Evolutionary conservation across 2,888 invertebrate genomes (phyloP).

Genomic region (Drosophila hamatofila): DNA sequence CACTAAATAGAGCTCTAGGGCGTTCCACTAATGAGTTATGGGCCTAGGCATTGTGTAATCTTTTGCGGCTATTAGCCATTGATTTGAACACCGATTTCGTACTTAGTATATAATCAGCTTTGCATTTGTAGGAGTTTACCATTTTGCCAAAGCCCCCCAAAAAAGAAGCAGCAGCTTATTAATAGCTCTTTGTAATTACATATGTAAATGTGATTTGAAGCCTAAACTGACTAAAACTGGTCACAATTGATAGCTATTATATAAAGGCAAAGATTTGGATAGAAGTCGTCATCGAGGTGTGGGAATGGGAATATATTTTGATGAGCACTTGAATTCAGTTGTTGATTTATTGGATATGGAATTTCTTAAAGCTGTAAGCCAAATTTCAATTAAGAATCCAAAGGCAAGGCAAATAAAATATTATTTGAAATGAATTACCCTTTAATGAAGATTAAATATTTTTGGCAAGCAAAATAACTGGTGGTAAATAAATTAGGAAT

Average conservation of each 20-base stretch:
- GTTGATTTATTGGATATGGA: slow-evolving; percentile 30
- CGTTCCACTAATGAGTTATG: slow-evolving; percentile 74
- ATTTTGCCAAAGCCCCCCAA: slow-evolving; percentile 28
- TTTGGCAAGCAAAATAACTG: neutral
- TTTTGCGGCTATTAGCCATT: slow-evolving; percentile 50
- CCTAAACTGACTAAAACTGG: neutral
- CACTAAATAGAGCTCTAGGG: slow-evolving; percentile 69
- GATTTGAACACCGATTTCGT: slow-evolving; percentile 63
- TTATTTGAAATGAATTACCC: neutral
- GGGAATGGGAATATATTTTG: slow-evolving; percentile 32
- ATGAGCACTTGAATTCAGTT: slow-evolving; percentile 15
- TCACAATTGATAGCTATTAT: slow-evolving; percentile 12
- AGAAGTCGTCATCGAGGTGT: neutral
- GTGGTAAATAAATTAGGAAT: neutral
- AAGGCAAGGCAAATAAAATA: neutral
- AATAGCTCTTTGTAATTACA: slow-evolving; percentile 42
- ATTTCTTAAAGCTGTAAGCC: neutral
- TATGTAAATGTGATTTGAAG: slow-evolving; percentile 60
- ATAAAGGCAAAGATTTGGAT: slow-evolving; percentile 10
- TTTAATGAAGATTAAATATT: slow-evolving; percentile 8
- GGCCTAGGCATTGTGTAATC: slow-evolving; percentile 62
- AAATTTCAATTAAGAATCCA: neutral
- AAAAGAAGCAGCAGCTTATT: slow-evolving; percentile 16
- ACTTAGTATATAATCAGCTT: slow-evolving; percentile 64
- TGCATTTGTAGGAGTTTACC: slow-evolving; percentile 37